phyloP scores from a whole-genome alignment of 2,888 invertebrate species.

The Fissipunctia ypsillon region DNA sequence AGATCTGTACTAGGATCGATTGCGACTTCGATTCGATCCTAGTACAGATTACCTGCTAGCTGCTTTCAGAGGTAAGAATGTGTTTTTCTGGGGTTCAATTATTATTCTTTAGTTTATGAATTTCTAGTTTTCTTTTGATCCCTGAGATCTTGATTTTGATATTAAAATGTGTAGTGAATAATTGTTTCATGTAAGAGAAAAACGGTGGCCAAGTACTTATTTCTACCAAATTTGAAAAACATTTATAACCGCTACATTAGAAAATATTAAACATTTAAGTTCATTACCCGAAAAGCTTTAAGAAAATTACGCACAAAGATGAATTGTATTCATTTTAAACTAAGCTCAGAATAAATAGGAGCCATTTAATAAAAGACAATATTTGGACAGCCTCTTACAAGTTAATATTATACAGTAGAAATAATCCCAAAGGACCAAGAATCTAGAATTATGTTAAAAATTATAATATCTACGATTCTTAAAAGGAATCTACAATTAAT shows the following conservation, averaged over 20 bases:
- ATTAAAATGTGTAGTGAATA: not conserved
- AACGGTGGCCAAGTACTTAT: not conserved
- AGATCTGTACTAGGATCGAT: too few relatives aligned
- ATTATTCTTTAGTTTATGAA: not conserved
- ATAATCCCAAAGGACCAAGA: conserved; percentile 7
- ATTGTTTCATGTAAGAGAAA: not conserved
- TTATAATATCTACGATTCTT: conserved; percentile 5
- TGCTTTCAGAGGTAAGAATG: too few relatives aligned
- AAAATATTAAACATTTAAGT: conserved; percentile 43
- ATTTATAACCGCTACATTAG: conserved; percentile 42
- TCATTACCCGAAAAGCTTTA: conserved; percentile 39
- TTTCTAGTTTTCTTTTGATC: not conserved
- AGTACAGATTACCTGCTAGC: not conserved
- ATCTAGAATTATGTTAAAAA: not conserved
- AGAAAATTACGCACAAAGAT: conserved; percentile 50
- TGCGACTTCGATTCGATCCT: too few relatives aligned
- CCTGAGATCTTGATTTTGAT: not conserved
- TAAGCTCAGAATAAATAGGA: conserved; percentile 55
- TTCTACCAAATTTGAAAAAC: conserved; percentile 18
- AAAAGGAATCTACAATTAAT: conserved; percentile 43
- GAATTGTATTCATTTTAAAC: conserved; percentile 54
- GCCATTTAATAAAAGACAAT: conserved; percentile 49
- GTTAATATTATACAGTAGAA: conserved; percentile 44
- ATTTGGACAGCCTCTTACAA: conserved; percentile 46
- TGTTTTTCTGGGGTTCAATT: not conserved